phyloP scores from a whole-genome alignment of 2,113 vertebrate genomes.

The Naja naja region DNA sequence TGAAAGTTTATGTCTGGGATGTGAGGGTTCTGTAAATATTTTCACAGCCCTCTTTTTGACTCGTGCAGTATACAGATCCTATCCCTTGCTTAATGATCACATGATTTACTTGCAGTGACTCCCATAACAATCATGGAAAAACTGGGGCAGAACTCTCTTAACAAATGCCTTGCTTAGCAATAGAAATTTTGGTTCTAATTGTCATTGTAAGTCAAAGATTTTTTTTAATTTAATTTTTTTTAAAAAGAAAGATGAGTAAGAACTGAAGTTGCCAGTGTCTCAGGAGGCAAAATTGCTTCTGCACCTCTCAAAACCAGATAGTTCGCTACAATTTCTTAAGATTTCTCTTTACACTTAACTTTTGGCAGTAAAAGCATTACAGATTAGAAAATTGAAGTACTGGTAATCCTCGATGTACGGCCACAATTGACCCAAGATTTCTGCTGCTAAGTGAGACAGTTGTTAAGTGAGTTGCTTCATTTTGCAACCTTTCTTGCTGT shows the following conservation, averaged over 20 bases:
- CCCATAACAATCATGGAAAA: not conserved
- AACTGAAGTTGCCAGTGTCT: not conserved
- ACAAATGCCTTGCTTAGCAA: not conserved
- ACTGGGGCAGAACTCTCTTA: not conserved
- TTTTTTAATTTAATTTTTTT: not conserved
- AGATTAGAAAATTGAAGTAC: not conserved
- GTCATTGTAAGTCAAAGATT: not conserved
- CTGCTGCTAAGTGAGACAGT: not conserved
- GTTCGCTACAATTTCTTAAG: not conserved
- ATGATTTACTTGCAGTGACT: not conserved
- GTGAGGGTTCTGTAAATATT: too few relatives aligned
- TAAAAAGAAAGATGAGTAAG: not conserved
- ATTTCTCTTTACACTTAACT: not conserved
- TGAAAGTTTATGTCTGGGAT: too few relatives aligned
- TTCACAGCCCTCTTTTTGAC: too few relatives aligned
- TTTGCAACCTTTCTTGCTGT: not conserved
- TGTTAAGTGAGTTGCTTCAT: not conserved
- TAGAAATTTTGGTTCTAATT: not conserved
- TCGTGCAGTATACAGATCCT: too few relatives aligned
- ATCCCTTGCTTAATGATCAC: not conserved
- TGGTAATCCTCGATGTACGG: not conserved
- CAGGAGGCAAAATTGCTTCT: not conserved
- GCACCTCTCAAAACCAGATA: not conserved
- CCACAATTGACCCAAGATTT: not conserved
- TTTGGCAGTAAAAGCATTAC: not conserved